Conservation (phyloP, 1,140 invertebrate species). For the Linepithema humile region DNA sequence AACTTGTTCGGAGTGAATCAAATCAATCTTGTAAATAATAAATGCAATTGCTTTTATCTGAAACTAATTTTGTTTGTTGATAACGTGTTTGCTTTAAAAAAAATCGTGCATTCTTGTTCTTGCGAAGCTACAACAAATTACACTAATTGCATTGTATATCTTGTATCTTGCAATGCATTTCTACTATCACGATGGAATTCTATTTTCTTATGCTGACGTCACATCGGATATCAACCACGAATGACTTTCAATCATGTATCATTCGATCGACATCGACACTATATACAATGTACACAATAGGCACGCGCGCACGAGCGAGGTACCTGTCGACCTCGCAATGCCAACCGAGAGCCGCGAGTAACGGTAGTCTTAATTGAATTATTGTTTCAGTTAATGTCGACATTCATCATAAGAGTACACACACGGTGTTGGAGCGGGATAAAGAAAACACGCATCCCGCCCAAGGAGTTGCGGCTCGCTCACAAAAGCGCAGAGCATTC, state of each 20-base stretch:
- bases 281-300: slow-evolving; percentile 48
- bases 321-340: slow-evolving; percentile 47
- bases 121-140: not conserved
- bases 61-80: too few relatives aligned
- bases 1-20: not conserved
- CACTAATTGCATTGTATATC: not conserved
- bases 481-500: slow-evolving; percentile 69
- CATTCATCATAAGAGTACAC: slow-evolving; percentile 71
- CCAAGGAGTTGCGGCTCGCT: slow-evolving; percentile 59
- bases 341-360: slow-evolving; percentile 47
- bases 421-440: not conserved
- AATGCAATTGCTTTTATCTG: too few relatives aligned
- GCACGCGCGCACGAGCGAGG: slow-evolving; percentile 36
- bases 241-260: slow-evolving; percentile 20
- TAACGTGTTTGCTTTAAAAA: too few relatives aligned
- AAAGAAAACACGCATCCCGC: slow-evolving; percentile 63
- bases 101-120: not conserved
- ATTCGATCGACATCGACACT: slow-evolving; percentile 23
- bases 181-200: not conserved
- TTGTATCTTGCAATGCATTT: not conserved
- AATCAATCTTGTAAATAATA: not conserved
- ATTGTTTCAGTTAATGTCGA: slow-evolving; percentile 75
- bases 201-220: not conserved
- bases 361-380: slow-evolving; percentile 78
- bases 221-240: slow-evolving; percentile 26